Evolutionary conservation across 2,888 invertebrate genomes (phyloP).

Genomic region (Cerastis rubricosa): DNA sequence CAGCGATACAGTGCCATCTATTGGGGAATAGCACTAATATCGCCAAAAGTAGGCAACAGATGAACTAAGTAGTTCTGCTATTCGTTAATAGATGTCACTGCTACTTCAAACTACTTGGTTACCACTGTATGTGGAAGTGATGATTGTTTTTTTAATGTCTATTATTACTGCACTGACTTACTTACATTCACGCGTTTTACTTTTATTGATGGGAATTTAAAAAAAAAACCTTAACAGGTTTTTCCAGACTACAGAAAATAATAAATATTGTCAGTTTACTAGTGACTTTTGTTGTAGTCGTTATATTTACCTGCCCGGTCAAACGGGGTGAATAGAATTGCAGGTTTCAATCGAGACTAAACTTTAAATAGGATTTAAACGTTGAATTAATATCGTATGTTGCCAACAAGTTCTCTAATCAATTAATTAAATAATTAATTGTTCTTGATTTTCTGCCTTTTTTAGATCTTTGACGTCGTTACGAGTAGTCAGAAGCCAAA

Average conservation of each 20-base stretch:
- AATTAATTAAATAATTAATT: too few relatives aligned
- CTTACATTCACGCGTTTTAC: not conserved
- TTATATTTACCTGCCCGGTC: not conserved
- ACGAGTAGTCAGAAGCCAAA: too few relatives aligned
- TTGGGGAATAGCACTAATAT: constrained; percentile 37
- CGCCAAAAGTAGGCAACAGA: not conserved
- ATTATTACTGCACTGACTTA: not conserved
- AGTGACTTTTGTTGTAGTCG: not conserved
- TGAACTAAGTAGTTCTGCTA: constrained; percentile 39
- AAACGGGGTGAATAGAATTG: not conserved
- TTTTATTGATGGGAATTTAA: not conserved
- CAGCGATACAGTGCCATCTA: constrained; percentile 47
- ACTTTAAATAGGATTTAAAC: not conserved
- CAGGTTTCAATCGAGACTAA: not conserved
- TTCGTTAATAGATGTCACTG: constrained; percentile 66
- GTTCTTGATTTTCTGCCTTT: too few relatives aligned
- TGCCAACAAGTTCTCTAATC: not conserved
- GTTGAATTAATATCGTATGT: not conserved
- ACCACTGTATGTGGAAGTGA: not conserved
- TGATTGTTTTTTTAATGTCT: too few relatives aligned
- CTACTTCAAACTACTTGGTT: not conserved
- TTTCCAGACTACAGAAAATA: not conserved
- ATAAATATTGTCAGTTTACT: not conserved
- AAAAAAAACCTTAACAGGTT: not conserved
- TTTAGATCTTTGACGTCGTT: too few relatives aligned